Evolutionary conservation across 2,113 vertebrate species (phyloP), one percentile per base, ranked within the genome.

Genomic region (Plecotus auritus): DNA sequence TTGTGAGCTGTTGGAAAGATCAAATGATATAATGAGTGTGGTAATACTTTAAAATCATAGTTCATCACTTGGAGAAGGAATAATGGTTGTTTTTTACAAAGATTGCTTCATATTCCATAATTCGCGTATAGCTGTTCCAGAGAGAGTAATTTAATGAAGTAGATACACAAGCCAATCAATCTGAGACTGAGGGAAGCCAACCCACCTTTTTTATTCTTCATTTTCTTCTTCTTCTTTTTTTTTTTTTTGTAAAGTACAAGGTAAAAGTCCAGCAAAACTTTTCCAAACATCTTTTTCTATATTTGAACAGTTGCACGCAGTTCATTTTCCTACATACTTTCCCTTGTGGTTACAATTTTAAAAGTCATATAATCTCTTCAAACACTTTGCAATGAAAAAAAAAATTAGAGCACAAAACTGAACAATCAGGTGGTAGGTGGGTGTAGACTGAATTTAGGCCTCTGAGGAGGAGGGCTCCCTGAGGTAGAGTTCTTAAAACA

Each of bases 291-390:
- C 4, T 59, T 96, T 96, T 91, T 97, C 92, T 93, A 49, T 96
- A 70, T 95, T 97, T 96, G 95, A 91, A 80, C 67, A 81, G 47
- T 93, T 97, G 92, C 76, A 67, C 40, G 59, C 74, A 90, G 86
- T 83, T 97, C 20, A 90, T 86, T 97, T 95, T 83, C 56, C 80
- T 95, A 78, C 49, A 76, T 73, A 83, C 54, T 37, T 97, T 85
- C 90, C 37, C 95, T 80, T 83, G 42, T 0, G 40, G 89, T 98
- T 98, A 94, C 49, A 81, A 35, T 30, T 85, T 91, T 82, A 30
- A 76, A 97, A 88, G 97, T 92, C 92, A 90, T 93, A 26, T 96
- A 97, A 97, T 97, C 95, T 96, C 97, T 69, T 97, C 83, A 97
- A 97, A 95, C 64, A 92, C 51, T 97, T 30, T 20, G 56, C 84